Base-by-base conservation (phyloP, 2,113 vertebrate genomes). In the Piprites chloris region DNA sequence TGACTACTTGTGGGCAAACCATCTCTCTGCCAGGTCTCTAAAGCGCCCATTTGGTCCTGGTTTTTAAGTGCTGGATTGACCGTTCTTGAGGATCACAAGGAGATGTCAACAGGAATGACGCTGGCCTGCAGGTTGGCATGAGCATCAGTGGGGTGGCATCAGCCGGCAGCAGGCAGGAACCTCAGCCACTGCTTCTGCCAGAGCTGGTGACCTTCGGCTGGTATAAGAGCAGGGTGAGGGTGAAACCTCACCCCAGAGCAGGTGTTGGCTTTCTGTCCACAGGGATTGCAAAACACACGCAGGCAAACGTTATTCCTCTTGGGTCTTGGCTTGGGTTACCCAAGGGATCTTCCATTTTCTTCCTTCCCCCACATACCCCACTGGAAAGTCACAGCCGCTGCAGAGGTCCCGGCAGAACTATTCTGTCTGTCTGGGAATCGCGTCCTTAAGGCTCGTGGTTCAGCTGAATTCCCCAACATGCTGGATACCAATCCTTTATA, bases 381-480 rank as follows among this genome's bases (percentile, higher is more conserved):
- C 47, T 65, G 65, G 61, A 12, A 67, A 86, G 65, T 41, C 52
- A 21, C 56, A 66, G 92, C 85, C 90, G 89, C 85, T 35, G 50
- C 26, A 28, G 78, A 55, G 55, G 47, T 81, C 92, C 91, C 9
- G 0, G 3, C 71, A 85, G 83, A 83, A 86, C 35, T 62, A 71
- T 83, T 89, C 79, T 68, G 33, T 80, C 84, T 80, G 69, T 91
- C 90, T 92, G 90, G 71, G 82, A 92, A 44, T 46, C 1, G 3
- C 2, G 6, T 88, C 88, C 88, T 71, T n/a, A 74, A 88, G 92
- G 61, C 79, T 90, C 4, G 5, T 72, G 79, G 93, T 90, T 94
- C 85, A 46, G 85, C 88, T 90, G 65, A 35, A 79, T 94, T 95
- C 86, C 79, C 44, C 3, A 94, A 85, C 73, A 78, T 4, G 71